phyloP scores from a whole-genome alignment of 2,888 invertebrate species.

The Cylloceria caligata region DNA sequence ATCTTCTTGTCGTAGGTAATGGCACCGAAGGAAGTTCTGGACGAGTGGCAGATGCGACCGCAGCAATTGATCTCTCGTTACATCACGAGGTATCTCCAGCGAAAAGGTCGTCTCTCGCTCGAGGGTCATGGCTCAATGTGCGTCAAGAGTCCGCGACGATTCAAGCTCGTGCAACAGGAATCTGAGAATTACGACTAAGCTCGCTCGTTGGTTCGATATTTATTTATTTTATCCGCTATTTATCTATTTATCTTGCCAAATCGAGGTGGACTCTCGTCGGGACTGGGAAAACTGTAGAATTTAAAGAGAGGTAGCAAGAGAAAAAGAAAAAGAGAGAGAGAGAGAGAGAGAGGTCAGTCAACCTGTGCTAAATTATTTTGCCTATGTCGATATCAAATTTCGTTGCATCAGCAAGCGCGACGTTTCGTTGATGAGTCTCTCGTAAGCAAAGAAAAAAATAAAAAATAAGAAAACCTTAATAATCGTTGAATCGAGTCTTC shows the following conservation, averaged over 20 bases:
- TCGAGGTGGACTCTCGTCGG: conserved; percentile 26
- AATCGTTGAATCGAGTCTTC: conserved; percentile 33
- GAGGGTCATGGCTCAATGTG: conserved; percentile 92
- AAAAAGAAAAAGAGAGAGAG: neutral
- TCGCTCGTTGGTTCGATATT: conserved; percentile 17
- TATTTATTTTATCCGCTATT: conserved; percentile 32
- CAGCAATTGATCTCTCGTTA: conserved; percentile 93
- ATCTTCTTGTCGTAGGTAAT: conserved; percentile 87
- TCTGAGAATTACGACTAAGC: conserved; percentile 94
- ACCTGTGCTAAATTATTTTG: conserved; percentile 20
- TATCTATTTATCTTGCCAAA: conserved; percentile 53
- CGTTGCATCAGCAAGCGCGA: conserved; percentile 14
- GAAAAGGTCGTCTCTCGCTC: conserved; percentile 89
- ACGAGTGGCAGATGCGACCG: conserved; percentile 96
- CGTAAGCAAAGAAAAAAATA: neutral
- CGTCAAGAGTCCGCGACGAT: conserved; percentile 94
- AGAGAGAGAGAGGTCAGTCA: too few relatives aligned
- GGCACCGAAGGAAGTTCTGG: conserved; percentile 94
- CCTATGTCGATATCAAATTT: conserved; percentile 35
- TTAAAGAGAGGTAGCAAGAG: conserved; percentile 10
- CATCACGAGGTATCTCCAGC: conserved; percentile 92
- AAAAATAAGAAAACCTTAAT: neutral
- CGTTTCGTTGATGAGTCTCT: neutral
- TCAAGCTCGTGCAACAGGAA: conserved; percentile 95
- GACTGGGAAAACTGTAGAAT: conserved; percentile 9